These are phyloP conservation scores for Diaperis boleti DNA, from an alignment of 2,888 invertebrate species.

Conservation along the genomic window DNA sequence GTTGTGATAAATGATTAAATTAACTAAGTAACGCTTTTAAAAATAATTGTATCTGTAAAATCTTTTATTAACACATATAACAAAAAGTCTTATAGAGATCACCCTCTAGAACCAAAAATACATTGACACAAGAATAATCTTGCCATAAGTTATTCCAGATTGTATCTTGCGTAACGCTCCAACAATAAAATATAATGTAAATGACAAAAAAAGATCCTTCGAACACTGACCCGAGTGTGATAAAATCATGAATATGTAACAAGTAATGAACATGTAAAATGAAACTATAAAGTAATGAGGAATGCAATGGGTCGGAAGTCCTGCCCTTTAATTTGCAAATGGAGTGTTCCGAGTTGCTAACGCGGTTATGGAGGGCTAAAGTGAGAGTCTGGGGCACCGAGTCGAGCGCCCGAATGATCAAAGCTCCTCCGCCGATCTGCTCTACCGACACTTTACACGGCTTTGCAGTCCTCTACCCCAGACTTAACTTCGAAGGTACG, in stretches of 20 bases:
- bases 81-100: too few relatives aligned
- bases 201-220: conserved; percentile 10
- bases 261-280: conserved; percentile 55
- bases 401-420: conserved; percentile 41
- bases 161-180: conserved; percentile 15
- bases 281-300: conserved; percentile 59
- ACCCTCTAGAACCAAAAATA: conserved; percentile 20
- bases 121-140: too few relatives aligned
- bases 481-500: conserved; percentile 34
- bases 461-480: conserved; percentile 39
- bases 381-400: conserved; percentile 30
- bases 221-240: conserved; percentile 33
- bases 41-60: too few relatives aligned
- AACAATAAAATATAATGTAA: conserved; percentile 12
- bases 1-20: too few relatives aligned
- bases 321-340: conserved; percentile 66
- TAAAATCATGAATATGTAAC: conserved; percentile 59
- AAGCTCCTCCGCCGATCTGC: conserved; percentile 38
- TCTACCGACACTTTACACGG: conserved; percentile 34
- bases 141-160: conserved; percentile 17
- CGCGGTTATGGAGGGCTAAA: conserved; percentile 37
- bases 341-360: conserved; percentile 48
- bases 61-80: too few relatives aligned
- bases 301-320: conserved; percentile 63
- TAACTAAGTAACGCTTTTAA: too few relatives aligned